Percentiles rank a stretch among this genome's conserved stretches.
Conservation (phyloP, 2,797 vertebrate species). For the Paratrypauchen microcephalus region DNA sequence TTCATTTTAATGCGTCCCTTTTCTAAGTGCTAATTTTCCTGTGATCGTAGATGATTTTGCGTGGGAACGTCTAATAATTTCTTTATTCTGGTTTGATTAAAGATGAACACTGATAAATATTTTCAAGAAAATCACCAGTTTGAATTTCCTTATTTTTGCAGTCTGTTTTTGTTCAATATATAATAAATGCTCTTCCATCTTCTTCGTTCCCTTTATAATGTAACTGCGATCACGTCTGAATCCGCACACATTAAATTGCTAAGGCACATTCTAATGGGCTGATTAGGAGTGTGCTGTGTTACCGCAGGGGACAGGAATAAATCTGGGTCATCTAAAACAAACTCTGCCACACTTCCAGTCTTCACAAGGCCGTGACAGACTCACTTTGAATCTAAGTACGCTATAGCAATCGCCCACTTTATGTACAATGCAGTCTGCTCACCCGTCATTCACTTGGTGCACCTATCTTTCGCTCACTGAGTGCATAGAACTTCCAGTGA, state of each 20-base stretch:
- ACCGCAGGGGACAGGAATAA: conserved; percentile 65
- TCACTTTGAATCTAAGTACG: conserved; percentile 52
- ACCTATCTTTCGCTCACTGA: conserved; percentile 4
- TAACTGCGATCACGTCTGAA: conserved; percentile 56
- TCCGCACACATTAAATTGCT: conserved; percentile 57
- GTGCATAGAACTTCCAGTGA: too few relatives aligned
- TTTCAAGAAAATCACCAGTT: conserved; percentile 3
- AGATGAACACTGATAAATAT: not conserved
- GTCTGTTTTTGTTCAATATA: conserved; percentile 15
- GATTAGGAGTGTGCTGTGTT: conserved; percentile 69
- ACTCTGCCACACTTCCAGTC: conserved; percentile 64
- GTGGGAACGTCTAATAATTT: conserved; percentile 28
- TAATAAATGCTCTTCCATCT: conserved; percentile 34
- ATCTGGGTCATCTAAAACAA: conserved; percentile 70
- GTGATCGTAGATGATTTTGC: conserved; percentile 25
- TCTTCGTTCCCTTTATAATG: conserved; percentile 36
- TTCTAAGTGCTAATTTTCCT: conserved; percentile 16
- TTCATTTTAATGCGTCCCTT: not conserved
- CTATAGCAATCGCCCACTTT: conserved; percentile 20
- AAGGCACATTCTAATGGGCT: conserved; percentile 63
- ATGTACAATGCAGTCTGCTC: conserved; percentile 21
- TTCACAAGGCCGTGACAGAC: conserved; percentile 53
- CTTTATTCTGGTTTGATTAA: not conserved
- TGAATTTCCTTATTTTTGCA: conserved; percentile 25
- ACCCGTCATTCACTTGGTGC: conserved; percentile 13